Base-by-base conservation (phyloP, 2,797 vertebrate species). In the Denticeps clupeoides region DNA sequence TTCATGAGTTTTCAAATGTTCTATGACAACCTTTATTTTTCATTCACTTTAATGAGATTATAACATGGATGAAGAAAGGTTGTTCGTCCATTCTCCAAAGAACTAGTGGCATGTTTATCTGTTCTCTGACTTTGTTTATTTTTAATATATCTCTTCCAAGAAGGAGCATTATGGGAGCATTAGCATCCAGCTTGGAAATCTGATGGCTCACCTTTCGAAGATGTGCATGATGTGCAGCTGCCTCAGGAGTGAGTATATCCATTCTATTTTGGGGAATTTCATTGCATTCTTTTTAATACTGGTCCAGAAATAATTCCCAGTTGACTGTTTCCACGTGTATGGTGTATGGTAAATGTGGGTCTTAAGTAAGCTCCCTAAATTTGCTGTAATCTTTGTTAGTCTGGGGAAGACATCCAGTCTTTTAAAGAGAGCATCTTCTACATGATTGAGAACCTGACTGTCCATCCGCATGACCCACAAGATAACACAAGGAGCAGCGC, bases 71-170 rank as follows among this genome's bases (percentile, higher is more conserved):
- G 13, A 10, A 26, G 44, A 42, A 45, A 16, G 19, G 15, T 29
- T 13, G 42, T 25, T 71, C 68, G 70, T 73, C 74, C 64, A 69
- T 46, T 68, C 58, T 55, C 65, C 48, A 61, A 64, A 69, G 70
- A 12, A 19, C 31, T 29, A 29, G 70, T 63, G 27, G 27, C 2
- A 11, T 28, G 29, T 29, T 29, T n/a, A 11, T 11, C 28, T 29
- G 28, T 4, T 29, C n/a, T n/a, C 28, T 12, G 1, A 13, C 29
- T 3, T 32, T 32, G 29, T 32, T 29, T n/a, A 32, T 4, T 12
- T 29, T 12, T 6, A 32, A 12, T 3, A 32, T 44, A 7, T 41
- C 38, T 24, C 21, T 5, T 16, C 19, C 40, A 4, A 24, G 4
- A 3, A 41, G 19, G 4, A 41, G 38, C 11, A 41, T 7, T 4